phyloP scores from a whole-genome alignment of 1,140 invertebrate species.

The Neuroterus valhalla region DNA sequence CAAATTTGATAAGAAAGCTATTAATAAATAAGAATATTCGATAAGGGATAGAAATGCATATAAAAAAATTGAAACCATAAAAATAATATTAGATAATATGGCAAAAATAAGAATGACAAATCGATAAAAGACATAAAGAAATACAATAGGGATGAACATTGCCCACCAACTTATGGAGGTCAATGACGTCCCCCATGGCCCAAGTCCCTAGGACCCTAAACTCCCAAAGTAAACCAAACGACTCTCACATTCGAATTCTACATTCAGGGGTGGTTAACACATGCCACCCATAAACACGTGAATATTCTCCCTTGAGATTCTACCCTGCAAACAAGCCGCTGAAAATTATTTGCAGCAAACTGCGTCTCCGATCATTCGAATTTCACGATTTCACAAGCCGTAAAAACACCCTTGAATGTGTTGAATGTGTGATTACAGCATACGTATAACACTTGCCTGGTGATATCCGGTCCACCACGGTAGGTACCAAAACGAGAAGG shows the following conservation, averaged over 20 bases:
- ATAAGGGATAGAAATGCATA: no score
- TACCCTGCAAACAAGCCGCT: background rate
- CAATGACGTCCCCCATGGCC: no score
- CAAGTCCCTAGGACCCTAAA: no score
- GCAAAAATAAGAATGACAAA: no score
- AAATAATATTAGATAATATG: no score
- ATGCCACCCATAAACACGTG: background rate
- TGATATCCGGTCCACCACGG: background rate
- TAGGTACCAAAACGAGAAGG: background rate
- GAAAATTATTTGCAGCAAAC: slow-evolving; percentile 13
- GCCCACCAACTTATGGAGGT: no score
- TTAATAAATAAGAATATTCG: no score
- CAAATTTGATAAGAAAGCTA: no score
- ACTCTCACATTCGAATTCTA: background rate
- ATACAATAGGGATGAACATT: no score
- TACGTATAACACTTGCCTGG: background rate
- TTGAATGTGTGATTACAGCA: background rate
- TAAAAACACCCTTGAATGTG: slow-evolving; percentile 13
- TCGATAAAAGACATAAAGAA: no score
- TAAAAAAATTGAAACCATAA: no score
- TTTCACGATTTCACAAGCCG: slow-evolving; percentile 9
- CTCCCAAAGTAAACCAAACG: background rate
- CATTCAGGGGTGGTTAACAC: background rate
- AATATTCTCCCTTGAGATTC: background rate
- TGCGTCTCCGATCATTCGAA: slow-evolving; percentile 3